phyloP scores from a whole-genome alignment of 2,888 invertebrate genomes.

The Panzeria rudis region DNA sequence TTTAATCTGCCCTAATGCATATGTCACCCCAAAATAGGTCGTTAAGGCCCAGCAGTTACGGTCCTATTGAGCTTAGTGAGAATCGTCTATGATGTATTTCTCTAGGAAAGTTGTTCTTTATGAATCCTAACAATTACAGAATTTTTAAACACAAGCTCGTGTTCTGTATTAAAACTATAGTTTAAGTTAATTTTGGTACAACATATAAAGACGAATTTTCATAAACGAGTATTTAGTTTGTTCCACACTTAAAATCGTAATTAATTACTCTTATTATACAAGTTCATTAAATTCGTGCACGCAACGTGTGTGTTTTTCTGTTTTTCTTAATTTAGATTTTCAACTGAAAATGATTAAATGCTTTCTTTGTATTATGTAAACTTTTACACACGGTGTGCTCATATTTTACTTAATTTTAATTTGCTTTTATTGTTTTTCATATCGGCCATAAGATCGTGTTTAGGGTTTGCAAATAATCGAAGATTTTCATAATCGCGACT shows the following conservation, averaged over 20 bases:
- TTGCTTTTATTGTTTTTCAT: constrained; percentile 11
- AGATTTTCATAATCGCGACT: no score
- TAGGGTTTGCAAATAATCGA: no score
- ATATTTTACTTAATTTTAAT: neutral
- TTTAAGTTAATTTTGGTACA: neutral
- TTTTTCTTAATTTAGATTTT: constrained; percentile 19
- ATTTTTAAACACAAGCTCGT: no score
- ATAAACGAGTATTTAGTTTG: neutral
- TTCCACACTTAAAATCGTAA: constrained; percentile 10
- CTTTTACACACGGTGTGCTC: neutral
- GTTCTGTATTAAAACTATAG: no score
- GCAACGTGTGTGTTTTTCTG: constrained; percentile 23
- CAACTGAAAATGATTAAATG: constrained; percentile 7
- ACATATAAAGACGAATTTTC: neutral
- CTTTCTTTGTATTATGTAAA: constrained; percentile 38
- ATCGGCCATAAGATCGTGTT: neutral
- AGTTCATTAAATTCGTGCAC: constrained; percentile 58
- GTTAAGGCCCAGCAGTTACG: no score
- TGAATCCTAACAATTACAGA: no score
- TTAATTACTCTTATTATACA: neutral
- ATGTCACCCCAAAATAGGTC: no score
- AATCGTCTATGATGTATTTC: no score
- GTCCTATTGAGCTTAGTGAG: no score
- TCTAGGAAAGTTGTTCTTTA: no score
- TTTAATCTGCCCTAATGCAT: no score